Evolutionary conservation across 2,888 invertebrate species (phyloP), one percentile per base, ranked within the genome.

Genomic region (Metellina segmentata): DNA sequence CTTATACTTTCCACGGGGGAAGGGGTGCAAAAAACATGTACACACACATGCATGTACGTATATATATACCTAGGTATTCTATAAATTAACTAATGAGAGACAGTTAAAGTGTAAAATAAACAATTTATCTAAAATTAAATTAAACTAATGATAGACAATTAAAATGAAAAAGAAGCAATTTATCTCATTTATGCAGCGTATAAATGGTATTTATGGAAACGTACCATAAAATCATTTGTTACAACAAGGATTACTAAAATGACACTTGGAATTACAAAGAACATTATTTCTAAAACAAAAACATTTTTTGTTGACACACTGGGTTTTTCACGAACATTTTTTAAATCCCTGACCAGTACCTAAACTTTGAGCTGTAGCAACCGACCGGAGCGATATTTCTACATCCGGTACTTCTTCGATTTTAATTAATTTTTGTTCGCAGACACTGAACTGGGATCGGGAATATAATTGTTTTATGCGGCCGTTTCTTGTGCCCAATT

Each of bases 291-390:
- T 89, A 89, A 82, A 83, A 83, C 82, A 89, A 89, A 89, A 78
- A 82, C 71, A 82, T 78, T 89, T 89, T 89, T 89, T 89, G 89
- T 89, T 89, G 89, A 89, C 89, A 83, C 83, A 89, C 83, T 83
- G 89, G 82, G 89, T 89, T 89, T 89, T 89, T 77, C 89, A 89
- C 71, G 82, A 83, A 89, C 89, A 89, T 90, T 90, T 90, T 85
- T 85, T 81, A 85, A 90, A 90, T 90, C 85, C 85, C 90, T 85
- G 85, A 90, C 90, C 90, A 82, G 90, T 85, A 90, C 85, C 74
- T 90, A 90, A 90, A 90, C 79, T 90, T 90, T 90, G 85, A 90
- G 79, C 85, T 85, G 85, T 90, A 85, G 81, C 85, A 86, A 90
- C 90, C 90, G 81, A 90, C 86, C 75, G 34, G 90, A 90, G 75